Evolutionary conservation across 2,113 vertebrate genomes (phyloP).

Genomic region (Crotophaga sulcirostris): DNA sequence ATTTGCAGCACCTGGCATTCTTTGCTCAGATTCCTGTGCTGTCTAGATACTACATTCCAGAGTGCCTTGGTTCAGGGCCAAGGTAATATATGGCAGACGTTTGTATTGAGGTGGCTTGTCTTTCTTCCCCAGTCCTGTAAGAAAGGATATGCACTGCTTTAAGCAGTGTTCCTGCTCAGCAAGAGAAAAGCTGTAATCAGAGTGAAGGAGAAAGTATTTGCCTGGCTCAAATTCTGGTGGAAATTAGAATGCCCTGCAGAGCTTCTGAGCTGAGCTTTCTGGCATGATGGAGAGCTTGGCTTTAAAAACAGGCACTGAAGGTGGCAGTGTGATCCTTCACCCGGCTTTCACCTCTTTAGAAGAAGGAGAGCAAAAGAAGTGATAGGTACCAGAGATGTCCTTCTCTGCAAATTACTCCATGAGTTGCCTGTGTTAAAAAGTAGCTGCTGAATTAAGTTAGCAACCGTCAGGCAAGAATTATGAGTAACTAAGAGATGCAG

Average conservation of each 20-base stretch:
- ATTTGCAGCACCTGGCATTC: neutral
- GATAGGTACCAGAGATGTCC: neutral
- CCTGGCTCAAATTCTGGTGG: neutral
- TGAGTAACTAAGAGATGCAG: neutral
- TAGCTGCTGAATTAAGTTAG: neutral
- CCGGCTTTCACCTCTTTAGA: neutral
- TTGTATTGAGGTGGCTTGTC: neutral
- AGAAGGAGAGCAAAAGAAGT: neutral
- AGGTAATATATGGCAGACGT: neutral
- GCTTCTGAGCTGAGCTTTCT: neutral
- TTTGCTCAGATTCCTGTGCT: neutral
- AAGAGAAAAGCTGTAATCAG: neutral
- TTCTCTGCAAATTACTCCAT: neutral
- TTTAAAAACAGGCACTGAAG: neutral
- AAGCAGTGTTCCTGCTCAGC: neutral
- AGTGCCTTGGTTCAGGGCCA: neutral
- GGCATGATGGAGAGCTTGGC: neutral
- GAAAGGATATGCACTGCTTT: neutral
- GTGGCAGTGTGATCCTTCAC: neutral
- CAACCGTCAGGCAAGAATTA: neutral
- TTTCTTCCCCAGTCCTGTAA: neutral
- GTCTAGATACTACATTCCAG: neutral
- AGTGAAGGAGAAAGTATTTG: neutral
- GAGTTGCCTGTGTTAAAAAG: neutral
- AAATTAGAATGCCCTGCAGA: neutral